phyloP scores from a whole-genome alignment of 2,888 invertebrate species.

The Drosophila sordidula region DNA sequence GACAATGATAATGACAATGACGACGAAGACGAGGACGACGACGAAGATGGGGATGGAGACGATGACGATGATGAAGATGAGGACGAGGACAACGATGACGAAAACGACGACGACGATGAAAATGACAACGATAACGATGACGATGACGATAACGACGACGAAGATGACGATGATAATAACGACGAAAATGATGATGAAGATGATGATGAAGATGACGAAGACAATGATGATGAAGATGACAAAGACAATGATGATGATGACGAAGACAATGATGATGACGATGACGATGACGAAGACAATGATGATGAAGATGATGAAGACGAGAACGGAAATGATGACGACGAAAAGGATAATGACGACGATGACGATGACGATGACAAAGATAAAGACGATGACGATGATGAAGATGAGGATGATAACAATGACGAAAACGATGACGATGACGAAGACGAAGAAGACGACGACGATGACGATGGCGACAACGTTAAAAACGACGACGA shows the following conservation, averaged over 20 bases:
- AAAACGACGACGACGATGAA: slow-evolving; percentile 85
- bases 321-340: slow-evolving; percentile 77
- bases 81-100: slow-evolving; percentile 85
- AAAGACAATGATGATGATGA: no score
- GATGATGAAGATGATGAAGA: slow-evolving; percentile 81
- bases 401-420: slow-evolving; percentile 82
- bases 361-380: slow-evolving; percentile 85
- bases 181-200: slow-evolving; percentile 62
- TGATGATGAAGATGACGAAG: slow-evolving; percentile 85
- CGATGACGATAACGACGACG: slow-evolving; percentile 36
- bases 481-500: slow-evolving; percentile 60
- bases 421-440: slow-evolving; percentile 75
- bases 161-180: slow-evolving; percentile 63
- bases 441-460: slow-evolving; percentile 47
- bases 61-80: slow-evolving; percentile 78
- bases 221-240: slow-evolving; percentile 75
- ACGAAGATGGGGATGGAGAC: slow-evolving; percentile 27
- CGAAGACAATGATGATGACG: no score
- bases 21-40: slow-evolving; percentile 84
- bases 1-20: slow-evolving; percentile 83
- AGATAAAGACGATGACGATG: slow-evolving; percentile 34
- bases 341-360: slow-evolving; percentile 83
- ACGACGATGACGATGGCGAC: slow-evolving; percentile 83
- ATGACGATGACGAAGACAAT: slow-evolving; percentile 84
- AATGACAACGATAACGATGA: slow-evolving; percentile 71